Percentiles rank a stretch among this genome's conserved stretches.
Evolutionary conservation across 2,113 vertebrate genomes (phyloP).

Genomic region (Seriola aureovittata): DNA sequence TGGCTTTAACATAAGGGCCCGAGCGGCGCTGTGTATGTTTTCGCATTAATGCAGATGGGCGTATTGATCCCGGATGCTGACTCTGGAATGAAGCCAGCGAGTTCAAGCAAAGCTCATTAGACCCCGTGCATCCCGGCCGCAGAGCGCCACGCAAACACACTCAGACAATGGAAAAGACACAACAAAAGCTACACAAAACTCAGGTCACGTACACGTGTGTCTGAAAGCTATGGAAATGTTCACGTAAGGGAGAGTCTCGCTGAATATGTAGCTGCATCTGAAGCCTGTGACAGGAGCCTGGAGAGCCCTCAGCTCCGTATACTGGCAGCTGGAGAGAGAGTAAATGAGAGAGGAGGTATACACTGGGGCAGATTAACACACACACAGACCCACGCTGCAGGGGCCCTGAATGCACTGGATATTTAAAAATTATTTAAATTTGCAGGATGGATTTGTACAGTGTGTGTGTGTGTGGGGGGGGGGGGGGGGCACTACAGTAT

Average conservation of each 20-base stretch:
- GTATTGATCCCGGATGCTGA: conserved; percentile 72
- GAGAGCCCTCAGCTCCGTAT: background rate
- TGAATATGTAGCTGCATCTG: conserved; percentile 27
- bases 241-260: background rate
- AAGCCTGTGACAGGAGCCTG: conserved; percentile 15
- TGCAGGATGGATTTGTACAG: background rate
- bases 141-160: conserved; percentile 15
- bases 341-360: conserved; percentile 16
- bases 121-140: conserved; percentile 11
- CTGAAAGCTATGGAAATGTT: conserved; percentile 41
- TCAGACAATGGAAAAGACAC: conserved; percentile 7
- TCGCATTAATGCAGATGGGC: conserved; percentile 73
- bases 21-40: conserved; percentile 58
- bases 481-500: background rate
- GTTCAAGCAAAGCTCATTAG: conserved; percentile 75
- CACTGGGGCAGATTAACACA: background rate
- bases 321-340: background rate
- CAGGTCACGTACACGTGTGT: conserved; percentile 27
- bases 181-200: conserved; percentile 14
- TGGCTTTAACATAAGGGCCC: conserved; percentile 66
- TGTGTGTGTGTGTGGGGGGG: no score
- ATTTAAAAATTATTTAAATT: background rate
- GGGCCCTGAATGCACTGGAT: background rate
- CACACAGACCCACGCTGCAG: background rate
- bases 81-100: conserved; percentile 69